Evolutionary conservation across 2,113 vertebrate species (phyloP), one percentile per base, ranked within the genome.

Genomic region (Prochilodus magdalenae): DNA sequence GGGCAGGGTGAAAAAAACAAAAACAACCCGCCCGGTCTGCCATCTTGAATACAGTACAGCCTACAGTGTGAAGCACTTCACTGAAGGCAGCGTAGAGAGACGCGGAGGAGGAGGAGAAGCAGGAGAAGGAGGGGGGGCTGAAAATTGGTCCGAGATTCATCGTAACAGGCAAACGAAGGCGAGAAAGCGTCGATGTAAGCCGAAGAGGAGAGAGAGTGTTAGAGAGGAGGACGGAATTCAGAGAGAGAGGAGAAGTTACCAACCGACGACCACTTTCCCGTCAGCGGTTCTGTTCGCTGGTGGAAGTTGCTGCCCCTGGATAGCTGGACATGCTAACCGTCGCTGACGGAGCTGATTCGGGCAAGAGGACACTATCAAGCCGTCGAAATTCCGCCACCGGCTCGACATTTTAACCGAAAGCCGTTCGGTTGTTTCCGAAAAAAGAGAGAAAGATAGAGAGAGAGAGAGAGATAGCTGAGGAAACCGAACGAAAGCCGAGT

Each of bases 1-100:
- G 77, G 59, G 65, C 73, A 80, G 75, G n/a, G n/a, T n/a, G n/a
- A 83, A 85, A 87, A 82, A 87, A 85, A 83, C 77, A 83, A 83
- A 87, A 87, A 87, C 88, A 90, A 75, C 44, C 71, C 77, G 75
- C 79, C 78, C 83, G 36, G 78, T 74, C 83, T 76, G 84, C 86
- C 83, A 85, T 87, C 86, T 87, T 87, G 86, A 78, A 87, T 85
- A 83, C 83, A 78, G 86, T 87, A 86, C 8, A 71, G 67, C 77
- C 66, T 77, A 77, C 73, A 80, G 81, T 77, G 81, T 12, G 80
- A 75, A 5, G n/a, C 63, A 49, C 63, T 82, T 70, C 49, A 83
- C 53, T 85, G 80, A 83, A 74, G 65, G 71, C 49, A 53, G 66
- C 66, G 59, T 24, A 80, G 51, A 77, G 73, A 72, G 44, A 75